phyloP scores from a whole-genome alignment of 53 echinoderm and acorn worm species.

The Paracentrotus lividus region DNA sequence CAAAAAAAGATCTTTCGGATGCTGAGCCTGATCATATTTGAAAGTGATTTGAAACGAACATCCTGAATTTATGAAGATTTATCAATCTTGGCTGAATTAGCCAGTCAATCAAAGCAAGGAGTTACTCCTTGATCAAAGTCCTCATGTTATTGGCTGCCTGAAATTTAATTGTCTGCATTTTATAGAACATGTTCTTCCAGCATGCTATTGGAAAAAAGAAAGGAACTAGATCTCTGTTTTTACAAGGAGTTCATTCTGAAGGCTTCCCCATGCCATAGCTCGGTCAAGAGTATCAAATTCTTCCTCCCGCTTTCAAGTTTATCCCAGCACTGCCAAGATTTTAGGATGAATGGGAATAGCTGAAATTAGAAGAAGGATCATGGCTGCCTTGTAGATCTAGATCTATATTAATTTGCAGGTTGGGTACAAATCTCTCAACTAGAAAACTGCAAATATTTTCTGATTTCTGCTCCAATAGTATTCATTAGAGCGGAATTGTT shows the following conservation, averaged over 20 bases:
- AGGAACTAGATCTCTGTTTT: not conserved
- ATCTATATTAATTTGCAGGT: not conserved
- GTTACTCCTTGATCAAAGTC: too few relatives aligned
- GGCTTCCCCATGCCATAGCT: not conserved
- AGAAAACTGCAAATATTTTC: not conserved
- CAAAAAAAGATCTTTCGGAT: too few relatives aligned
- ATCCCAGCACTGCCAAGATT: not conserved
- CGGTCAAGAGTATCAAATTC: conserved; percentile 30
- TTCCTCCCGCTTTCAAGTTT: not conserved
- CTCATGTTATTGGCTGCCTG: too few relatives aligned
- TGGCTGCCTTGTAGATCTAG: not conserved
- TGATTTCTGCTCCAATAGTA: not conserved
- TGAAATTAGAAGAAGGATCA: not conserved
- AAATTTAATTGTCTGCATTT: too few relatives aligned
- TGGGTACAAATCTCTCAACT: too few relatives aligned
- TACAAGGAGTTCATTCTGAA: conserved; percentile 5
- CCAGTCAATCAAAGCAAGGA: too few relatives aligned
- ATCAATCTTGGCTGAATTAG: too few relatives aligned
- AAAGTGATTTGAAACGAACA: too few relatives aligned
- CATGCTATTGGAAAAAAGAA: not conserved
- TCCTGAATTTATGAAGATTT: too few relatives aligned
- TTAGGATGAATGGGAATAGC: not conserved
- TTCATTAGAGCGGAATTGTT: not conserved
- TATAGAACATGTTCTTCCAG: not conserved
- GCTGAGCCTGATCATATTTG: too few relatives aligned